phyloP scores from a whole-genome alignment of 2,113 vertebrate species.

The Xiphorhynchus elegans region DNA sequence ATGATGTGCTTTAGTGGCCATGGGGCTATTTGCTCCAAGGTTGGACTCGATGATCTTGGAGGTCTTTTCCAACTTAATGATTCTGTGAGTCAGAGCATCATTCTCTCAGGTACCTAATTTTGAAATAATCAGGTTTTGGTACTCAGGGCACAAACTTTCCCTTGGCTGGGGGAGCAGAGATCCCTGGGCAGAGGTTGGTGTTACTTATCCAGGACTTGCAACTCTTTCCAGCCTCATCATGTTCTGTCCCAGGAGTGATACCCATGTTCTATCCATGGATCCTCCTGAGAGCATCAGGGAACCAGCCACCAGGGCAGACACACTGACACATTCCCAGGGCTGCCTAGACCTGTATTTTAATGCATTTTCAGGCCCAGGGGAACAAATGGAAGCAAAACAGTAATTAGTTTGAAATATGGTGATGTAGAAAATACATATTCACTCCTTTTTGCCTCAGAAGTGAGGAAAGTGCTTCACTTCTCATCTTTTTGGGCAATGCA shows the following conservation, averaged over 20 bases:
- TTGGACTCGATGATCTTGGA: background rate
- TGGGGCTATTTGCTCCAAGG: background rate
- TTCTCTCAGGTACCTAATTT: background rate
- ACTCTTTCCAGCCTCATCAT: background rate
- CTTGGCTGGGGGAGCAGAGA: background rate
- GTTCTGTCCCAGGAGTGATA: background rate
- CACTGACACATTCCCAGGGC: accelerated
- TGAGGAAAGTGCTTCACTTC: background rate
- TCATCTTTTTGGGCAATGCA: slow-evolving; percentile 30
- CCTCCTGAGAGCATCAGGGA: background rate
- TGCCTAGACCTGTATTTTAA: background rate
- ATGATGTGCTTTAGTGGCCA: background rate
- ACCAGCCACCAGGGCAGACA: background rate
- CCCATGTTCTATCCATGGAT: accelerated
- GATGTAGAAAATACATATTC: background rate
- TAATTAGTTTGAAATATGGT: background rate
- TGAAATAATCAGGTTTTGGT: background rate
- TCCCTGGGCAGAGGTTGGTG: background rate
- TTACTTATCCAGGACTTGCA: background rate
- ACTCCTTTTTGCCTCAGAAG: background rate
- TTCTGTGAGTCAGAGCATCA: background rate
- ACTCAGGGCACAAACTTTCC: background rate
- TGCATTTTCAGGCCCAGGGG: background rate
- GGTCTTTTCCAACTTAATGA: background rate
- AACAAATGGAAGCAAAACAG: background rate